Percentiles rank a stretch among this genome's conserved stretches.
Conservation (phyloP, 1,140 invertebrate genomes). For the Drosophila lowei region DNA sequence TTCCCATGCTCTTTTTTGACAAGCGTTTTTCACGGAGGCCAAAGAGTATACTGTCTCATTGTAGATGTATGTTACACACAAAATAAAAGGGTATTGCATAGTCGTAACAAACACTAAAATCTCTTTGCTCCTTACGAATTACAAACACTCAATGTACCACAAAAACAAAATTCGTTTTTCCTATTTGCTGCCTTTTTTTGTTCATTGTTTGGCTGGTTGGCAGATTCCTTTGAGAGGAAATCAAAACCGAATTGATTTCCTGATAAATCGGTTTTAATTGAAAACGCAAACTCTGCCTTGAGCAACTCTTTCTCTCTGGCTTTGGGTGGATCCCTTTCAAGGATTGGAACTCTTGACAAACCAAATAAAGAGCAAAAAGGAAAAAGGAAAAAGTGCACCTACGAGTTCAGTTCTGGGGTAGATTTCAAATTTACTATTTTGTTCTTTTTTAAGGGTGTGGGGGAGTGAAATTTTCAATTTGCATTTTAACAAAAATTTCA, state of each 20-base stretch:
- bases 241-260: slow-evolving; percentile 48
- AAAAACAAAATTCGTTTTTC: slow-evolving; percentile 29
- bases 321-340: slow-evolving; percentile 15
- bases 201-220: slow-evolving; percentile 21
- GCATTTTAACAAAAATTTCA: slow-evolving; percentile 65
- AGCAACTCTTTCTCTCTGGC: slow-evolving; percentile 21
- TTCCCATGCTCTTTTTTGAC: too few species aligned
- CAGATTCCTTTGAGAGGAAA: slow-evolving; percentile 29
- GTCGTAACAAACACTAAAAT: too few species aligned
- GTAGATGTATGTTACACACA: too few species aligned
- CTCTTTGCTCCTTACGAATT: not conserved
- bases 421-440: slow-evolving; percentile 68
- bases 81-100: too few species aligned
- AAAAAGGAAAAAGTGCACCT: slow-evolving; percentile 5
- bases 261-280: slow-evolving; percentile 64
- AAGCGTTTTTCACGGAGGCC: not conserved
- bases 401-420: slow-evolving; percentile 22
- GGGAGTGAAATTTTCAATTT: slow-evolving; percentile 66
- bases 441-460: not conserved
- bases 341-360: slow-evolving; percentile 28
- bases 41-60: too few species aligned
- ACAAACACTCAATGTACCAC: slow-evolving; percentile 36
- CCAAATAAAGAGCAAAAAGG: slow-evolving; percentile 25
- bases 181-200: slow-evolving; percentile 5
- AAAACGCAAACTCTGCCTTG: slow-evolving; percentile 52